Evolutionary conservation across 2,797 vertebrate species (phyloP), one percentile per base, ranked within the genome.

Genomic region (Takifugu ocellatus): DNA sequence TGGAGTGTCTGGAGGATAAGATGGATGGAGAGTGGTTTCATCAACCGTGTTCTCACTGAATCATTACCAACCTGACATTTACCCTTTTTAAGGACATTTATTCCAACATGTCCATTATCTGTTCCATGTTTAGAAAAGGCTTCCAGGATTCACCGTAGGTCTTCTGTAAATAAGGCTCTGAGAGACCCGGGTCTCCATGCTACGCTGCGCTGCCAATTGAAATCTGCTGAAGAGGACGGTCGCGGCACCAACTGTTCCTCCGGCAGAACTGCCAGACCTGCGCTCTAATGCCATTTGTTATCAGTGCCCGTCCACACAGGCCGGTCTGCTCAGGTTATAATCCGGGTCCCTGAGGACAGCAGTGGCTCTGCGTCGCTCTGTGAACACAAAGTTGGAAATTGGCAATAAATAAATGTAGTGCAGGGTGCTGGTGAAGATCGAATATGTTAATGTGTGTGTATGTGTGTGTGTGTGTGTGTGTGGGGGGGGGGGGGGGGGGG

Each of bases 211-310:
- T 86, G 89, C 87, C 92, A 91, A 92, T 94, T 93, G 92, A 93
- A 94, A 93, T 89, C 90, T 93, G 89, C 90, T 90, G 88, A 91
- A 89, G 90, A 93, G 92, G 81, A 91, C 87, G 73, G 85, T 81
- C 70, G 66, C 80, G 87, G 90, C 89, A 89, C 92, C 93, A 94
- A 95, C 91, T 93, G 92, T 92, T 93, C 91, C 64, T 91, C 91
- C 59, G 57, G 71, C 72, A 39, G 48, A 72, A 55, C 59, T 52
- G 92, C 90, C 85, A 90, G 89, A 3, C 36, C 36, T 14, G 3
- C 91, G 90, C 89, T 90, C 91, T 88, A 90, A 92, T 91, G 89
- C 93, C 92, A 92, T 93, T 93, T 92, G 92, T 94, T 93, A 93
- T 88, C 91, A 84, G 89, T 88, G 82, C 92, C 89, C 89, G 88